Base-by-base conservation (phyloP, 2,113 vertebrate species). In the Butastur rufipennis region DNA sequence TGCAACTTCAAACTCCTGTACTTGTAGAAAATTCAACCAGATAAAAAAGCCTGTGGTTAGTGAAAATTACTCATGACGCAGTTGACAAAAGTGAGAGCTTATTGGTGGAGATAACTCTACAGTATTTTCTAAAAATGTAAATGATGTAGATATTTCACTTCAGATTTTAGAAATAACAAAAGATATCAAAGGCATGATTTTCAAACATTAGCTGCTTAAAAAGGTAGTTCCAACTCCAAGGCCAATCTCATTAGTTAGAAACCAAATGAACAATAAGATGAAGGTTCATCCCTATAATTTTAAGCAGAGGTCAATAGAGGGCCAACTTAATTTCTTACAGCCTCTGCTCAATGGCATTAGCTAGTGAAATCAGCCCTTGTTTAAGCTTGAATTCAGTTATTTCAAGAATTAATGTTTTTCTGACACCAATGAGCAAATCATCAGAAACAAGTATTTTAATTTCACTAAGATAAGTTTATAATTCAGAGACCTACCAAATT, bases 351-450 rank as follows among this genome's bases (percentile, higher is more conserved):
- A n/a, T 38, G 11, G 3, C 43, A 93, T 81, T 74, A 72, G 23
- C 86, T 68, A 81, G 32, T 72, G 40, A 93, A 93, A 93, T 86
- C 68, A 88, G 29, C 11, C n/a, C 23, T 78, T 81, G 18, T 75
- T 95, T 92, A 74, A 95, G 55, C 36, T 34, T 68, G 19, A 86
- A 84, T 93, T 93, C 79, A 31, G 38, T 90, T 95, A 88, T 92
- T 91, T 63, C 50, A 84, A 59, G 3, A 26, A 52, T 59, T 89
- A 90, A 50, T 73, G 1, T 66, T 95, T 90, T 92, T 77, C 72
- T 83, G 71, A 68, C 73, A 86, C 63, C 43, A 89, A 1, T 52
- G 56, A 86, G 21, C 2, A 86, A 78, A 81, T 74, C 32, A 75
- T 79, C 22, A 47, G 55, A 81, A 11, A 34, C 7, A 88, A 59